Conservation (phyloP, 1,140 invertebrate genomes). For the Sycobia sp. region DNA sequence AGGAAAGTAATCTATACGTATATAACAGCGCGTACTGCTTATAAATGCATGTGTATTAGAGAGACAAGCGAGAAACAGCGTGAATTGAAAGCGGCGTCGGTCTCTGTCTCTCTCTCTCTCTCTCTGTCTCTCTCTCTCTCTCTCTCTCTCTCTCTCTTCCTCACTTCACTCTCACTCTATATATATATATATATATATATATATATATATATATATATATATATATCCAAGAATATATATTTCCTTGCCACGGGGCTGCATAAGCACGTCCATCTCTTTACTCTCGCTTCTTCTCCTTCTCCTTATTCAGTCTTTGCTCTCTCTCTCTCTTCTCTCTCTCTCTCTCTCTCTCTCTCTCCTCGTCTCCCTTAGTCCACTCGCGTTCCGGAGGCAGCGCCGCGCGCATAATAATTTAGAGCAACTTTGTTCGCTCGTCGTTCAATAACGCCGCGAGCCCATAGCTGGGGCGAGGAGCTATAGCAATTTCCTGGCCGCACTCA, state of each 20-base stretch:
- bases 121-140: slow-evolving; percentile 44
- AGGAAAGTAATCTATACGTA: slow-evolving; percentile 6
- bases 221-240: slow-evolving; percentile 18
- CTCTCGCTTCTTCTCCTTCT: too few relatives aligned
- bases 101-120: too few relatives aligned
- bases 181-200: too few relatives aligned
- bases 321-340: too few relatives aligned
- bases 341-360: slow-evolving; percentile 48
- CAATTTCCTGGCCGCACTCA: slow-evolving; percentile 31
- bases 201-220: too few relatives aligned
- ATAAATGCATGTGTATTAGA: neutral
- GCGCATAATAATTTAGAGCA: slow-evolving; percentile 36
- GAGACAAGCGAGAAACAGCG: too few relatives aligned
- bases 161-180: too few relatives aligned
- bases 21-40: neutral
- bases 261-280: slow-evolving; percentile 34
- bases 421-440: slow-evolving; percentile 37
- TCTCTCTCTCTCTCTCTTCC: slow-evolving; percentile 46
- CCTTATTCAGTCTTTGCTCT: too few relatives aligned
- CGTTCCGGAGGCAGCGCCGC: neutral
- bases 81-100: too few relatives aligned
- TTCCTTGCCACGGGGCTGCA: slow-evolving; percentile 15
- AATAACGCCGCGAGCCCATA: slow-evolving; percentile 34
- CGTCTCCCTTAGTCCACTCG: slow-evolving; percentile 37
- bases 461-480: too few relatives aligned